A percentile compares a stretch with the other conserved stretches of the same genome.
Evolutionary conservation across 2,113 vertebrate genomes (phyloP).

Genomic region (western clawed frog (Xenopus tropicalis)): DNA sequence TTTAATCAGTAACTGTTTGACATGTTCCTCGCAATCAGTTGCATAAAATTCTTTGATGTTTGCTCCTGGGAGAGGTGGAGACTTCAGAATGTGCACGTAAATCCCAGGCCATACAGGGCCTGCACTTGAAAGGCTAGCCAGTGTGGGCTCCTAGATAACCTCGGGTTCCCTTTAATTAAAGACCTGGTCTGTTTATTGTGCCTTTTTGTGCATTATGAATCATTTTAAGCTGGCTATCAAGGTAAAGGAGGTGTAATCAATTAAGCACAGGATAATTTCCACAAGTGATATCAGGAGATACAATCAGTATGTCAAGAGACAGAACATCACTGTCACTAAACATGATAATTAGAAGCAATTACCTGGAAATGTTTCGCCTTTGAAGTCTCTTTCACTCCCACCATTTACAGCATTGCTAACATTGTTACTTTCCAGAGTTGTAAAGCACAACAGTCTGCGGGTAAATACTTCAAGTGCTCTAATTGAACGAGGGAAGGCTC

Average conservation of each 20-base stretch:
- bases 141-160: background rate
- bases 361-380: slow-evolving; percentile 33
- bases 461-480: slow-evolving; percentile 39
- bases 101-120: no score
- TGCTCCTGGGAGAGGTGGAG: no score
- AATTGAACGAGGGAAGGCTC: slow-evolving; percentile 34
- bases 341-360: slow-evolving; percentile 42
- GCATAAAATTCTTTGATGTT: no score
- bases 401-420: slow-evolving; percentile 43
- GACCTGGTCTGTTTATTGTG: slow-evolving; percentile 6
- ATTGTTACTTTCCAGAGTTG: slow-evolving; percentile 40
- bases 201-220: slow-evolving; percentile 5
- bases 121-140: background rate
- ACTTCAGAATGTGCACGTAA: no score
- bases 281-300: slow-evolving; percentile 34
- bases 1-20: no score
- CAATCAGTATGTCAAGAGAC: slow-evolving; percentile 33
- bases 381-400: slow-evolving; percentile 27
- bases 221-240: slow-evolving; percentile 14
- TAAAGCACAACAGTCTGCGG: slow-evolving; percentile 32
- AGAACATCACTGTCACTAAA: slow-evolving; percentile 43
- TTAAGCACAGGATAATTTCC: slow-evolving; percentile 39
- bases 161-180: slow-evolving; percentile 11
- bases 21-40: no score
- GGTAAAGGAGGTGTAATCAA: slow-evolving; percentile 41